A percentile compares a stretch with the other conserved stretches of the same genome.
These are phyloP conservation scores for Dendroctonus valens DNA, from an alignment of 1,140 invertebrate genomes.

Conservation along the genomic window DNA sequence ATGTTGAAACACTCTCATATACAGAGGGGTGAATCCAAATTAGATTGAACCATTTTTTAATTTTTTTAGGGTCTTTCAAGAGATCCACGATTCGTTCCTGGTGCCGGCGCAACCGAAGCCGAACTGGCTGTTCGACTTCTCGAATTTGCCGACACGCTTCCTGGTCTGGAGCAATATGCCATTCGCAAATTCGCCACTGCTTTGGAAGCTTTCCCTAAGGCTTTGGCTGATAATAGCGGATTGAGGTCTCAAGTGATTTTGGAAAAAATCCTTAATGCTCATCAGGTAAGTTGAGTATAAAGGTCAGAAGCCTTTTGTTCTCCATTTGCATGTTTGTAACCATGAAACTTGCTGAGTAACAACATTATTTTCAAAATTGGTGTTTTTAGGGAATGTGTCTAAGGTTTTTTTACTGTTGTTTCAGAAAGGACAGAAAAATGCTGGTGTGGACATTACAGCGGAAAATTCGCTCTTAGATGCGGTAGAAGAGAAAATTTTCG, in stretches of 20 bases:
- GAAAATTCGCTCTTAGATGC: constrained; percentile 69
- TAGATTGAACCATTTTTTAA: constrained; percentile 2
- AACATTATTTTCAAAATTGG: too few species aligned
- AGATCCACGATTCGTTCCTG: constrained; percentile 81
- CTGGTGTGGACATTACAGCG: constrained; percentile 87
- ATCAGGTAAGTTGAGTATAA: constrained; percentile 59
- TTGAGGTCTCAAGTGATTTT: constrained; percentile 83
- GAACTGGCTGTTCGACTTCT: constrained; percentile 86
- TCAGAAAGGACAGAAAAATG: constrained; percentile 74
- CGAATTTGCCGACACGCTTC: constrained; percentile 84
- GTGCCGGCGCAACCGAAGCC: constrained; percentile 93
- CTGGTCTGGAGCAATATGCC: constrained; percentile 96
- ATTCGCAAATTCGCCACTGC: constrained; percentile 93
- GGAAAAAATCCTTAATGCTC: constrained; percentile 88
- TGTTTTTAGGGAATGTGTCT: neutral
- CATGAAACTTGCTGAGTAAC: too few species aligned
- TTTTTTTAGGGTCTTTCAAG: constrained; percentile 50
- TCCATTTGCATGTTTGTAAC: neutral
- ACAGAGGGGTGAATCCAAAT: neutral
- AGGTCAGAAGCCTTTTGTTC: neutral
- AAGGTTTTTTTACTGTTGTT: neutral
- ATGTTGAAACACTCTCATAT: neutral
- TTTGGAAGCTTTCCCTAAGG: constrained; percentile 87
- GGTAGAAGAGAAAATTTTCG: constrained; percentile 74
- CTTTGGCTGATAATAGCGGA: constrained; percentile 93